Evolutionary conservation across 1,140 invertebrate genomes (phyloP).

Genomic region (Contarinia nasturtii): DNA sequence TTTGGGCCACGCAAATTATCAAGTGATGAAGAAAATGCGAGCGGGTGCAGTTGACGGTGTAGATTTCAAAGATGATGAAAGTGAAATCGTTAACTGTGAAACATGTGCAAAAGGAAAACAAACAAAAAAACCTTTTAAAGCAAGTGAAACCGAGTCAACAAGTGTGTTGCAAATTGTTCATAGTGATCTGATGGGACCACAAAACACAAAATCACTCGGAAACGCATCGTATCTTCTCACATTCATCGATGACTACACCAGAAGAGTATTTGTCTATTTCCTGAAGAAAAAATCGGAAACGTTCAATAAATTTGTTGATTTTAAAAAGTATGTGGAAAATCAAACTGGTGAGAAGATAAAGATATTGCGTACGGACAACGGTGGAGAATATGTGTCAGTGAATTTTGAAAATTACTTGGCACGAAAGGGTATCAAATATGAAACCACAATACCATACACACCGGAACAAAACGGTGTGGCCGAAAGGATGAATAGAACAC

Average conservation of each 20-base stretch:
- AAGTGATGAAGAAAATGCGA: background rate
- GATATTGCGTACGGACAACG: slow-evolving; percentile 18
- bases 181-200: slow-evolving; percentile 12
- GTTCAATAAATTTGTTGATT: slow-evolving; percentile 13
- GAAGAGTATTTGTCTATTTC: slow-evolving; percentile 23
- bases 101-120: slow-evolving; percentile 3
- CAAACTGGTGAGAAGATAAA: slow-evolving; percentile 11
- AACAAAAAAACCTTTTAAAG: background rate
- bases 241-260: slow-evolving; percentile 22
- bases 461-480: slow-evolving; percentile 9
- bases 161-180: slow-evolving; percentile 10
- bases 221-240: slow-evolving; percentile 17
- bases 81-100: slow-evolving; percentile 1
- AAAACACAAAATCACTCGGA: slow-evolving; percentile 15
- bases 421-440: slow-evolving; percentile 5
- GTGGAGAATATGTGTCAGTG: slow-evolving; percentile 15
- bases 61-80: background rate
- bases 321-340: slow-evolving; percentile 9
- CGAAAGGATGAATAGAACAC: slow-evolving; percentile 6
- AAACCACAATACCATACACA: slow-evolving; percentile 6
- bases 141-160: background rate
- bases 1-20: background rate
- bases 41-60: slow-evolving; percentile 1
- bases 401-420: slow-evolving; percentile 2
- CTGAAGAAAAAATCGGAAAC: slow-evolving; percentile 12